Evolutionary conservation across 2,888 invertebrate species (phyloP).

Genomic region (Melolontha melolontha): DNA sequence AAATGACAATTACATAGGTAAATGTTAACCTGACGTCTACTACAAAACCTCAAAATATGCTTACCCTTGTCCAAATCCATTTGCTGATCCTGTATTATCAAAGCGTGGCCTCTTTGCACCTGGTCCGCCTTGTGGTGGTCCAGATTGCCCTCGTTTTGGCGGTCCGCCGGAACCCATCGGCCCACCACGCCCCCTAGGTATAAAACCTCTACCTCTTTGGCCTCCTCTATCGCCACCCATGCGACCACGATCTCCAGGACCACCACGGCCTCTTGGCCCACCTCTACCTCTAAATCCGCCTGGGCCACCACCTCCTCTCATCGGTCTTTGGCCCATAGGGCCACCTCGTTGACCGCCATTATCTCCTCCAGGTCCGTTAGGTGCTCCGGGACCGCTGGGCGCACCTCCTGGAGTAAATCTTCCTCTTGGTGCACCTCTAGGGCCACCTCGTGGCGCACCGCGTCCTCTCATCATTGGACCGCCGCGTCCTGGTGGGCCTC

Average conservation of each 20-base stretch:
- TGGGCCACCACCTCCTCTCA: conserved; percentile 38
- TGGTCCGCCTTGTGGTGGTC: conserved; percentile 42
- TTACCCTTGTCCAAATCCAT: conserved; percentile 44
- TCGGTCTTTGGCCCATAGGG: conserved; percentile 42
- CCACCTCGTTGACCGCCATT: conserved; percentile 41
- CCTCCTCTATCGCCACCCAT: conserved; percentile 44
- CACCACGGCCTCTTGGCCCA: conserved; percentile 43
- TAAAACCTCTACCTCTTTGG: conserved; percentile 42
- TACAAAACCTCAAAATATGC: no score
- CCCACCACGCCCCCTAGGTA: conserved; percentile 42
- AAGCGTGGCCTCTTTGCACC: conserved; percentile 42
- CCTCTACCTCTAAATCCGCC: conserved; percentile 45
- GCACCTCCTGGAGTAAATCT: conserved; percentile 38
- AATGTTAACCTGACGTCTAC: no score
- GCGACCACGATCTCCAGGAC: conserved; percentile 43
- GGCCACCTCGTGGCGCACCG: conserved; percentile 41
- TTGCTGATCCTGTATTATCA: conserved; percentile 41
- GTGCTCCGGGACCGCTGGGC: conserved; percentile 38
- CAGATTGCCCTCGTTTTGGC: conserved; percentile 42
- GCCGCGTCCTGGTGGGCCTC: conserved; percentile 43
- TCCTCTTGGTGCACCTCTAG: conserved; percentile 38
- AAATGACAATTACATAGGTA: no score
- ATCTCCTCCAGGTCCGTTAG: conserved; percentile 43
- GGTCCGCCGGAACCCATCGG: conserved; percentile 38
- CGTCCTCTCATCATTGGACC: conserved; percentile 44